Percentiles rank a stretch among this genome's conserved stretches.
Evolutionary conservation across 2,888 invertebrate species (phyloP).

Genomic region (Epiblema foenella): DNA sequence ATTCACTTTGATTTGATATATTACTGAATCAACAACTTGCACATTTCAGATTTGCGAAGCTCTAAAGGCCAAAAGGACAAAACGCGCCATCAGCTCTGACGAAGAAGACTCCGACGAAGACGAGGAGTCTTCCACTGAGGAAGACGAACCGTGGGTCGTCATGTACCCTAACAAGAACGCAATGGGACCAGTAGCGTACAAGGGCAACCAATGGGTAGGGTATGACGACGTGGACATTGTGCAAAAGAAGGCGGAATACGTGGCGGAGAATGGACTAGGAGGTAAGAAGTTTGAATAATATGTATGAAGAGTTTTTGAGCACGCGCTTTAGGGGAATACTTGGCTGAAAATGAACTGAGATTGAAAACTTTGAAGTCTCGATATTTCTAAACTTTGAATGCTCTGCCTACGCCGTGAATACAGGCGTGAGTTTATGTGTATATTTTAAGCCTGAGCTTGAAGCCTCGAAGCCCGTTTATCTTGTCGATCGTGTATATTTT

Average conservation of each 20-base stretch:
- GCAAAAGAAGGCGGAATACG: conserved; percentile 92
- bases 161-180: conserved; percentile 91
- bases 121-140: conserved; percentile 76
- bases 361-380: no score
- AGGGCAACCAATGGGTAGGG: conserved; percentile 96
- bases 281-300: conserved; percentile 73
- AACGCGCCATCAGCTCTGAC: conserved; percentile 62
- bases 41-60: conserved; percentile 91
- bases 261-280: conserved; percentile 92
- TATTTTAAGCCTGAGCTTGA: no score
- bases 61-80: conserved; percentile 76
- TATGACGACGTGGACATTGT: conserved; percentile 95
- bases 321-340: no score
- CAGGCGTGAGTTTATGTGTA: no score
- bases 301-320: no score
- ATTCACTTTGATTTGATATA: no score
- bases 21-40: conserved; percentile 1
- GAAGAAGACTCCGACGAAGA: conserved; percentile 68
- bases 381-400: no score
- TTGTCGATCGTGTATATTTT: no score
- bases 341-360: no score
- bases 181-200: conserved; percentile 95
- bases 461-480: no score
- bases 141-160: conserved; percentile 88
- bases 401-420: no score